Percentiles rank a stretch among this genome's conserved stretches.
These are phyloP conservation scores for Pseudomyrmex pallidus DNA, from an alignment of 1,140 invertebrate genomes.

Conservation along the genomic window DNA sequence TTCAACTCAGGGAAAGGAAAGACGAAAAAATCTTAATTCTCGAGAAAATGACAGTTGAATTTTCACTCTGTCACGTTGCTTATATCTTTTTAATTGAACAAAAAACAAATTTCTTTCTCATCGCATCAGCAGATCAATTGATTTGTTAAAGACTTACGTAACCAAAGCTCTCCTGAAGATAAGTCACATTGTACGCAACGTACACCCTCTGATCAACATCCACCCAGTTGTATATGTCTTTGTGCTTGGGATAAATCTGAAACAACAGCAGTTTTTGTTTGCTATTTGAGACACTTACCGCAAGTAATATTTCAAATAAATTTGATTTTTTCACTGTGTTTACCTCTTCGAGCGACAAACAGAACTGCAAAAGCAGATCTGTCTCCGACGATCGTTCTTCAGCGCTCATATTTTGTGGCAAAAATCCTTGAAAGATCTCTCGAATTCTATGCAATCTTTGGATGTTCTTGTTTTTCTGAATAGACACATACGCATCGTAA, in stretches of 20 bases:
- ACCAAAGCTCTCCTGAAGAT: slow-evolving; percentile 81
- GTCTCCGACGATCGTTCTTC: slow-evolving; percentile 80
- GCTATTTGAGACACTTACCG: not conserved
- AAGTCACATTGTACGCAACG: slow-evolving; percentile 80
- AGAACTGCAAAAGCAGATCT: slow-evolving; percentile 83
- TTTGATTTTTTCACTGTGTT: slow-evolving; percentile 16
- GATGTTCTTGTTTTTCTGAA: slow-evolving; percentile 81
- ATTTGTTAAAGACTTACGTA: slow-evolving; percentile 78
- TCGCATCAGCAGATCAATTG: not conserved
- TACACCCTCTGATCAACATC: slow-evolving; percentile 81
- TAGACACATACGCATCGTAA: not conserved
- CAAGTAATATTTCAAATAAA: not conserved
- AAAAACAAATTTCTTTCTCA: too few relatives aligned
- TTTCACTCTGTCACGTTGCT: too few relatives aligned
- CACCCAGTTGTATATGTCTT: slow-evolving; percentile 82
- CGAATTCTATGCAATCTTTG: slow-evolving; percentile 79
- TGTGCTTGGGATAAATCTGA: slow-evolving; percentile 82
- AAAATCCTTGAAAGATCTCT: slow-evolving; percentile 80
- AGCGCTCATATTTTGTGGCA: slow-evolving; percentile 82
- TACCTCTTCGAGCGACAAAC: slow-evolving; percentile 83
- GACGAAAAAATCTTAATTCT: not conserved
- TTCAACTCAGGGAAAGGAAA: too few relatives aligned
- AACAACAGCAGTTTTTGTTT: not conserved
- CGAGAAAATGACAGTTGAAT: not conserved
- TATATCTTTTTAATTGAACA: too few relatives aligned